Conservation (phyloP, 2,113 vertebrate species). For the Laticauda laticaudata region DNA sequence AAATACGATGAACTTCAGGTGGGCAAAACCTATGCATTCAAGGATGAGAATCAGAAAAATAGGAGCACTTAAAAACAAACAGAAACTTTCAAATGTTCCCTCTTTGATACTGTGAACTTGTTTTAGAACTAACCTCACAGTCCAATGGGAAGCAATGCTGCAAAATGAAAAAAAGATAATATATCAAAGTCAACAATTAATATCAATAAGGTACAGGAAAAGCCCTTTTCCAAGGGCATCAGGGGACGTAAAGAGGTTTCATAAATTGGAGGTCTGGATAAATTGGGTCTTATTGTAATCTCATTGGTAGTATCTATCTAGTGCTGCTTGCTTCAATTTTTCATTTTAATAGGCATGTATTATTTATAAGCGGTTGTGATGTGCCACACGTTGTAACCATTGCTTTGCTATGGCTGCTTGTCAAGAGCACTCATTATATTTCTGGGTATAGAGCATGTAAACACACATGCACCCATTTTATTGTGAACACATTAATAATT, state of each 20-base stretch:
- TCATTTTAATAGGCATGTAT: slow-evolving; percentile 25
- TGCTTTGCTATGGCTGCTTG: slow-evolving; percentile 24
- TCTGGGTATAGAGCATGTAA: slow-evolving; percentile 21
- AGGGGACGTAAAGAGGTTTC: neutral
- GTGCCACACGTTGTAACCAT: neutral
- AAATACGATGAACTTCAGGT: neutral
- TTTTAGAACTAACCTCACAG: neutral
- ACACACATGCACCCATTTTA: neutral
- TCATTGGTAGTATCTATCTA: neutral
- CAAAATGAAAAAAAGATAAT: neutral
- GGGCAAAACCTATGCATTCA: neutral
- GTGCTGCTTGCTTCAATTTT: slow-evolving; percentile 19
- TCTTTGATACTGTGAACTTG: neutral
- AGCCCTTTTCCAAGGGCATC: neutral
- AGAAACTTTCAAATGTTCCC: neutral
- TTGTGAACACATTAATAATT: slow-evolving; percentile 29
- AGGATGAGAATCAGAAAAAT: neutral
- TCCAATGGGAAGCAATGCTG: neutral
- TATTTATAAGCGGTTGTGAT: slow-evolving; percentile 28
- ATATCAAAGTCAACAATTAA: slow-evolving; percentile 12
- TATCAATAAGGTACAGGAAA: neutral
- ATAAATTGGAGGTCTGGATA: slow-evolving; percentile 15
- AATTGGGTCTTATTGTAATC: slow-evolving; percentile 11
- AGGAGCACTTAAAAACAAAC: neutral
- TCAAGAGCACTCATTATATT: slow-evolving; percentile 32